Evolutionary conservation across 2,113 vertebrate genomes (phyloP).

Genomic region (Cynoglossus semilaevis): DNA sequence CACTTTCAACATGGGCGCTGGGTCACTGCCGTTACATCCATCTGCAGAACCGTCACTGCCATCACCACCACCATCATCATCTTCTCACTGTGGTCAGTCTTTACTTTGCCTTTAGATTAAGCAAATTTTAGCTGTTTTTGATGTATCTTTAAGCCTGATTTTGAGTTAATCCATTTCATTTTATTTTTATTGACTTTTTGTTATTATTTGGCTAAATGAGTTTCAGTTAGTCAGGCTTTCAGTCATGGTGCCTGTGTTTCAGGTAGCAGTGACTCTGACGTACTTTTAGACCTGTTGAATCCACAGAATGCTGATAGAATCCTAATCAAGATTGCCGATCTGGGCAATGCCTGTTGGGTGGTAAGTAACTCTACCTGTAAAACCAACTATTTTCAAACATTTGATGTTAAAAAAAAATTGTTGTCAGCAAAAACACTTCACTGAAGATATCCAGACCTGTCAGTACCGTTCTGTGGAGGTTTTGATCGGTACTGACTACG

Average conservation of each 20-base stretch:
- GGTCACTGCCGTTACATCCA: constrained; percentile 36
- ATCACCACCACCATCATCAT: constrained; percentile 2
- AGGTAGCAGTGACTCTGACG: constrained; percentile 67
- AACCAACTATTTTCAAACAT: background rate
- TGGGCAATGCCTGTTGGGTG: constrained; percentile 92
- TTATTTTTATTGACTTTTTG: too few relatives aligned
- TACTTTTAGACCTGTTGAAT: constrained; percentile 84
- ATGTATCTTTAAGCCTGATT: too few relatives aligned
- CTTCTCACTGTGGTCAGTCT: constrained; percentile 38
- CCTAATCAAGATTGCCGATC: constrained; percentile 84
- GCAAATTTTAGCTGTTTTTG: too few relatives aligned
- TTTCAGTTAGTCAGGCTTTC: too few relatives aligned
- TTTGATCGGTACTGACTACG: constrained; percentile 89
- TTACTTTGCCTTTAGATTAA: too few relatives aligned
- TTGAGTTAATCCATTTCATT: too few relatives aligned
- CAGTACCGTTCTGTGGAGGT: constrained; percentile 94
- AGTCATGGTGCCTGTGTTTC: constrained; percentile 5
- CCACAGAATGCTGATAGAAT: constrained; percentile 83
- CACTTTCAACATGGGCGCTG: constrained; percentile 33
- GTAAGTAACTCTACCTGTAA: constrained; percentile 76
- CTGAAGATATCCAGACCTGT: constrained; percentile 93
- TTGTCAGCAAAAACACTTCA: constrained; percentile 90
- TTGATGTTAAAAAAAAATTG: too few relatives aligned
- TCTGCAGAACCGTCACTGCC: constrained; percentile 14
- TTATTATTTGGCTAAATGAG: too few relatives aligned